phyloP scores from a whole-genome alignment of 2,797 vertebrate species.

The Buphagus erythrorhynchus region DNA sequence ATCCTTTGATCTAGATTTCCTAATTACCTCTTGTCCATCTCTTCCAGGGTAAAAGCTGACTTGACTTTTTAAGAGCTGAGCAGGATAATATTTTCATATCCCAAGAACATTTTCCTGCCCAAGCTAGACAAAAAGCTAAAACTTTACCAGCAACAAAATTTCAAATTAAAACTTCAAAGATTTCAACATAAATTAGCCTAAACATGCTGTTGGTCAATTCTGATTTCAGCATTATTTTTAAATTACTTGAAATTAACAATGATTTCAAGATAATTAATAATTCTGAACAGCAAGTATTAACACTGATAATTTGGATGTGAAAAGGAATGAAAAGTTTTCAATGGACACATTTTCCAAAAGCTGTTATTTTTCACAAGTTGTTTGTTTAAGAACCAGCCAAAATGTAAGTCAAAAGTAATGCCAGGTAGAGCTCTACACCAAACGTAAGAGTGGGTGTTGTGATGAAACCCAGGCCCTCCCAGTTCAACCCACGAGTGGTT shows the following conservation, averaged over 20 bases:
- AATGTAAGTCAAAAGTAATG: neutral
- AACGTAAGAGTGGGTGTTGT: neutral
- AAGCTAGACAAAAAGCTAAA: neutral
- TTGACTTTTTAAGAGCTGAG: neutral
- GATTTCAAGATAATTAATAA: neutral
- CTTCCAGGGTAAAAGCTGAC: neutral
- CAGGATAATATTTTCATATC: neutral
- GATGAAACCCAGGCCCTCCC: neutral
- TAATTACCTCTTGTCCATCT: neutral
- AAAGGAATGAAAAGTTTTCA: neutral
- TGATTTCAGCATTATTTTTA: neutral
- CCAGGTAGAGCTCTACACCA: neutral
- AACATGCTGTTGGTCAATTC: neutral
- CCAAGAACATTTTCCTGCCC: neutral
- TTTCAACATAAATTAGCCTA: neutral
- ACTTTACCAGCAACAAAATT: neutral
- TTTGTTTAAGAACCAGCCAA: neutral
- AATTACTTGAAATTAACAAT: neutral
- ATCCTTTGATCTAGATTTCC: neutral
- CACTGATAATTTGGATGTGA: neutral
- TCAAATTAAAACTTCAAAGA: neutral
- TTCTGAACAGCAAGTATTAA: neutral
- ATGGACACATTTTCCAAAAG: neutral
- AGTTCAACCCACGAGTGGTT: neutral
- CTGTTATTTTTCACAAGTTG: neutral